These are phyloP conservation scores for Kradibia gibbosae DNA, from an alignment of 1,140 invertebrate species.

Conservation along the genomic window DNA sequence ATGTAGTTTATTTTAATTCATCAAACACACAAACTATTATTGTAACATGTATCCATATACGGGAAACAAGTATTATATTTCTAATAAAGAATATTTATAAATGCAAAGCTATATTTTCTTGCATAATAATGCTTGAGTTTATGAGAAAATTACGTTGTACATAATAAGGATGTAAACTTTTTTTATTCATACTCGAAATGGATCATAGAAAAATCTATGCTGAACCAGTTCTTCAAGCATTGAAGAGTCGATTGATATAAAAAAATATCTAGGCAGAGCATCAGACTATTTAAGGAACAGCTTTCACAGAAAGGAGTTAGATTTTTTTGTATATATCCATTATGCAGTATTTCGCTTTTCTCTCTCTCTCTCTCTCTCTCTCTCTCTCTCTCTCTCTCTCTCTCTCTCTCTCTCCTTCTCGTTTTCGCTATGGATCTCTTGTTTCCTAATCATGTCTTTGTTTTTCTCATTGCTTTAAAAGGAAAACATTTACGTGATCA, in stretches of 20 bases:
- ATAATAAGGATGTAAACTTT: too few relatives aligned
- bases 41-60: too few relatives aligned
- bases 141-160: too few relatives aligned
- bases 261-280: not conserved
- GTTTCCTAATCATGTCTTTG: not conserved
- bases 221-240: slow-evolving; percentile 3
- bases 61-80: too few relatives aligned
- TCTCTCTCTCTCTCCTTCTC: not conserved
- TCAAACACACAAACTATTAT: too few relatives aligned
- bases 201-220: not conserved
- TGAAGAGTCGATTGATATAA: not conserved
- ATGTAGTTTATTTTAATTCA: too few relatives aligned
- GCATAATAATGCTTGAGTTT: too few relatives aligned
- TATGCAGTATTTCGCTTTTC: not conserved
- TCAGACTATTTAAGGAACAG: slow-evolving; percentile 40
- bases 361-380: not conserved
- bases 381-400: not conserved
- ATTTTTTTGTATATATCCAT: slow-evolving; percentile 57
- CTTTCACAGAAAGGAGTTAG: slow-evolving; percentile 50
- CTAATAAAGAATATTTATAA: too few relatives aligned
- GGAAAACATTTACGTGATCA: slow-evolving; percentile 62
- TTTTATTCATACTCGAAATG: not conserved
- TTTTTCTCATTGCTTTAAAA: slow-evolving; percentile 45
- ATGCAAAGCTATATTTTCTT: too few relatives aligned
- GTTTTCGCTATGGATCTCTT: not conserved